Evolutionary conservation across 2,888 invertebrate species (phyloP), one percentile per base, ranked within the genome.

Genomic region (Unio delphinus): DNA sequence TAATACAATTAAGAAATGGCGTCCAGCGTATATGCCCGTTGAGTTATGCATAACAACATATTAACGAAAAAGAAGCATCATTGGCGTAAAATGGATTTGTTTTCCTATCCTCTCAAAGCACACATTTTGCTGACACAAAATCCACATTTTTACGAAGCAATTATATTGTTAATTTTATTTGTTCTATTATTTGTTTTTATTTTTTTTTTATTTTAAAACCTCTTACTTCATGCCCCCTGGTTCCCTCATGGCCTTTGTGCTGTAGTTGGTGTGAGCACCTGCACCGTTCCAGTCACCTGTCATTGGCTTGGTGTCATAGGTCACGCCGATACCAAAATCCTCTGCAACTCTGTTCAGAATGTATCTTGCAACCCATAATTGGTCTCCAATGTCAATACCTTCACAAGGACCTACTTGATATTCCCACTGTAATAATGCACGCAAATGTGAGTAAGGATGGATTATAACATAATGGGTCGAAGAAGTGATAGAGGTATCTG

Each of bases 191-290:
- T 45, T 11, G 3, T 45, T 45, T 8, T 23, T 23, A 23, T 23
- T 23, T 23, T 23, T 23, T 23, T 45, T 45, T 45, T 11, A 11
- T 45, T 45, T 45, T 45, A 45, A 7, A 15, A 23, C 6, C 26
- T 80, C 83, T 76, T 75, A 89, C 89, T 85, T 84, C 34, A 90
- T 74, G 15, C 90, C 90, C 1, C 85, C 85, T 4, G 78, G 70
- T 62, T 94, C 94, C 65, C 98, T 92, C 98, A 98, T 99, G 62
- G 92, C 92, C 88, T 94, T 94, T 0, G 98, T 99, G 11, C 97
- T 97, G 92, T 97, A 98, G 91, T 99, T 99, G 70, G 95, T 95
- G 89, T 99, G 98, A 0, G 97, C 97, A 1, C 98, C 98, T 65
- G 98, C 86, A 3, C 90, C 90, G 70, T 90, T 90, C 90, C 90